Base-by-base conservation (phyloP, 2,797 vertebrate species). In the Rallus crepitans region DNA sequence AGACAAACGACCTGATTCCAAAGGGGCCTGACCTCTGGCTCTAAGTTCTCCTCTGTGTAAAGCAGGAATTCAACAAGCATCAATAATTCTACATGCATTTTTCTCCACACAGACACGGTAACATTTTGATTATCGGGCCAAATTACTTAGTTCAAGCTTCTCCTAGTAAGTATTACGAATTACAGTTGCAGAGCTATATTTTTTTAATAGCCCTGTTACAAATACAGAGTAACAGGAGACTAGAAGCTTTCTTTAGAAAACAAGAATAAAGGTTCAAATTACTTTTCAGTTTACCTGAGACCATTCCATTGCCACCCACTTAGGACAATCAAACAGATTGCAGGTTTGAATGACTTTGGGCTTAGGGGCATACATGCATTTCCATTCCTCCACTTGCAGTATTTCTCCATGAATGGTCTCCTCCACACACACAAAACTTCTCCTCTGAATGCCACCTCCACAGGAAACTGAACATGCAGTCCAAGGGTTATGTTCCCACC, bases 401-500 rank as follows among this genome's bases (percentile, higher is more conserved):
- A 99, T 97, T 96, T 98, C 98, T 31, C 99, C 99, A 1, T 98
- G 98, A 92, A 98, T 96, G 66, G 99, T 99, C 92, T 99, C 99
- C 88, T 99, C 99, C 20, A 99, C 98, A 39, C 99, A 99, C 66
- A 98, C 97, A 72, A 99, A 98, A 64, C 98, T 99, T 87, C 99
- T 98, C 25, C 98, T 98, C 98, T 99, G 99, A 93, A 98, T 98
- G 6, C 99, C 99, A 2, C 99, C 99, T 21, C 99, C 99, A 30
- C 99, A 99, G n/a, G 99, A 99, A 90, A 98, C 98, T 0, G 99
- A 99, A 90, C 99, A 99, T 3, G 98, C 98, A 1, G 99, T 99
- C 99, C 99, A 99, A 1, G 99, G 99, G 75, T 99, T 99, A 96
- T 98, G 98, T 92, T 99, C 99, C 99, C 99, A 99, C 70, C 99